Evolutionary conservation across 2,113 vertebrate species (phyloP).

Genomic region (Anolis sagrei): DNA sequence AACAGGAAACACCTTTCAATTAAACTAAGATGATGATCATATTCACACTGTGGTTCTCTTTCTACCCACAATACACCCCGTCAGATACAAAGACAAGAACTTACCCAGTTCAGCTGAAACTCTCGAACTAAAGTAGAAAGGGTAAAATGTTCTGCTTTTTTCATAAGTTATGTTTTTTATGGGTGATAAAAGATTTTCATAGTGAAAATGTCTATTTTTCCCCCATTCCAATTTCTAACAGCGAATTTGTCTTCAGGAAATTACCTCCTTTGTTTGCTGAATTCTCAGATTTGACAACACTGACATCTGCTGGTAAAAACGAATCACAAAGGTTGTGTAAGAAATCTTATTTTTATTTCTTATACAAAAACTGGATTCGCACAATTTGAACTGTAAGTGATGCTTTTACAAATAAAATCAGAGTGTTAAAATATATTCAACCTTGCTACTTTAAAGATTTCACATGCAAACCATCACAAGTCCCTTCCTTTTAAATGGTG

Average conservation of each 20-base stretch:
- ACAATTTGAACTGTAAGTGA: neutral
- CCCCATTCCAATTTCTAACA: slow-evolving; percentile 52
- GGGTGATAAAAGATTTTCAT: slow-evolving; percentile 17
- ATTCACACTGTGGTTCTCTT: neutral
- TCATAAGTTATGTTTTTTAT: slow-evolving; percentile 29
- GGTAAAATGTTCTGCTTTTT: neutral
- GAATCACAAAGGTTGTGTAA: slow-evolving; percentile 38
- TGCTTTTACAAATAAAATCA: neutral
- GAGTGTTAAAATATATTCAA: neutral
- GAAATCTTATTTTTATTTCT: neutral
- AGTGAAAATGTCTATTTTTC: slow-evolving; percentile 15
- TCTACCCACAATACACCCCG: neutral
- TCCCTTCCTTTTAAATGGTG: neutral
- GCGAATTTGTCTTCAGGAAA: slow-evolving; percentile 69
- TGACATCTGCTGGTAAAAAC: slow-evolving; percentile 74
- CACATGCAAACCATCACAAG: neutral
- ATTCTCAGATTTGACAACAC: slow-evolving; percentile 63
- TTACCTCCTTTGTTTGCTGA: slow-evolving; percentile 68
- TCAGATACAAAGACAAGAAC: slow-evolving; percentile 39
- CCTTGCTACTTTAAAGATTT: neutral
- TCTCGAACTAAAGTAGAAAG: neutral
- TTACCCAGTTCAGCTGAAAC: slow-evolving; percentile 25
- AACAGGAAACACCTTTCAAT: slow-evolving; percentile 1
- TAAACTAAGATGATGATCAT: slow-evolving; percentile 7
- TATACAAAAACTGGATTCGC: neutral